phyloP scores from a whole-genome alignment of 1,140 invertebrate genomes.

The Eufriesea mexicana region DNA sequence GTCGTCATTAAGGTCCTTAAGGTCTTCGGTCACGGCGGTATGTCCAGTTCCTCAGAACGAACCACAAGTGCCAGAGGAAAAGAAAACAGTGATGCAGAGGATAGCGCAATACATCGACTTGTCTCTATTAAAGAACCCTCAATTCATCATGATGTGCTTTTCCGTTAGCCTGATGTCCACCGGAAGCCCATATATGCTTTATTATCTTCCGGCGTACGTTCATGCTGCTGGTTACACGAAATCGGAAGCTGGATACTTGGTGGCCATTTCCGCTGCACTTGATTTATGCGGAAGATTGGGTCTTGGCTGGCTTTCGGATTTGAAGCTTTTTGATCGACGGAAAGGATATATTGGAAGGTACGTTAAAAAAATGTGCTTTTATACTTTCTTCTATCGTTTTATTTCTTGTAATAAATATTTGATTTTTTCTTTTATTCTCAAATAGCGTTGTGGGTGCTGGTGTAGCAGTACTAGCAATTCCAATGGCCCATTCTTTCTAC shows the following conservation, averaged over 20 bases:
- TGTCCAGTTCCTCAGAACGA: conserved; percentile 69
- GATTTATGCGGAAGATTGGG: conserved; percentile 87
- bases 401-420: neutral
- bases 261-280: conserved; percentile 88
- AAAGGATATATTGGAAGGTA: conserved; percentile 88
- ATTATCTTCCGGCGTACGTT: conserved; percentile 89
- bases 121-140: conserved; percentile 85
- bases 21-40: conserved; percentile 71
- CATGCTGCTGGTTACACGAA: conserved; percentile 87
- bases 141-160: conserved; percentile 88
- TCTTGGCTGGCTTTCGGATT: conserved; percentile 87
- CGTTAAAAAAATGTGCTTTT: neutral
- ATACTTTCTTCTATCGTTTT: conserved; percentile 34
- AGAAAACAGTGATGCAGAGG: conserved; percentile 74
- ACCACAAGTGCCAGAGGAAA: conserved; percentile 21
- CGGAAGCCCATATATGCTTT: conserved; percentile 89
- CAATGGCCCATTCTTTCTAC: conserved; percentile 86
- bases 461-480: conserved; percentile 85
- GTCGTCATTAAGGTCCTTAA: conserved; percentile 77
- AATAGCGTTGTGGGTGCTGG: conserved; percentile 87
- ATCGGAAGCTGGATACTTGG: conserved; percentile 86
- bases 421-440: conserved; percentile 37
- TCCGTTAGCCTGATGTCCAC: conserved; percentile 90
- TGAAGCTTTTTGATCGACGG: conserved; percentile 87
- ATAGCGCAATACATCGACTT: conserved; percentile 85